Base-by-base conservation (phyloP, 2,888 invertebrate species). In the Digitonthophagus gazella region DNA sequence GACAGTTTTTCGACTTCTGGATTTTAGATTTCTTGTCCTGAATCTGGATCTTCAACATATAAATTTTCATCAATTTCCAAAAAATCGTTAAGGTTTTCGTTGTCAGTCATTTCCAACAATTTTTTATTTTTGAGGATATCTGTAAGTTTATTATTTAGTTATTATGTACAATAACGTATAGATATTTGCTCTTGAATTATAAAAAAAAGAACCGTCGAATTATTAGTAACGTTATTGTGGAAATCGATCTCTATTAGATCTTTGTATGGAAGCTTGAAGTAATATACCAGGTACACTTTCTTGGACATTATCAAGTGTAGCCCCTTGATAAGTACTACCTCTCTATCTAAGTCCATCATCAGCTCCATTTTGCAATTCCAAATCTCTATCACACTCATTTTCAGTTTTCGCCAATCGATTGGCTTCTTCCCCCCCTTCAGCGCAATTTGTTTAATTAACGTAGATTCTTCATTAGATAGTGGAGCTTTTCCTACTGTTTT, bases 381-480 rank as follows among this genome's bases (percentile, higher is more conserved):
- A 80, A 14, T 18, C 20, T 28, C 19, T 28, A 16, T 71, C 67
- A 56, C 58, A 57, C 55, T 67, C 79, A 66, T 79, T 79, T 80
- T 81, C 64, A 18, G 69, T 57, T 71, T 78, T 77, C 2, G 18
- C 57, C 64, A 75, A 78, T 69, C 77, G 74, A 57, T 75, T 77
- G 1, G 78, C 75, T 64, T 82, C 82, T 71, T 82, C 82, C 73
- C 83, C 1, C 81, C 83, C 80, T 86, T 86, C 14, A 86, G 80
- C 58, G 86, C 84, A 71, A 87, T 86, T 71, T 85, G 85, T 72
- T 84, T 81, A 16, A 88, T 80, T 77, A 87, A 80, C 56, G 83
- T 83, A 20, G 83, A 83, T 73, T 87, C 87, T 73, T 87, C 87
- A 73, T 84, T 80, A 0, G 87, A 86, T 15, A 86, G 80, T 6